Conservation (phyloP, 2,888 invertebrate species). For the Parthenolecanium corni region DNA sequence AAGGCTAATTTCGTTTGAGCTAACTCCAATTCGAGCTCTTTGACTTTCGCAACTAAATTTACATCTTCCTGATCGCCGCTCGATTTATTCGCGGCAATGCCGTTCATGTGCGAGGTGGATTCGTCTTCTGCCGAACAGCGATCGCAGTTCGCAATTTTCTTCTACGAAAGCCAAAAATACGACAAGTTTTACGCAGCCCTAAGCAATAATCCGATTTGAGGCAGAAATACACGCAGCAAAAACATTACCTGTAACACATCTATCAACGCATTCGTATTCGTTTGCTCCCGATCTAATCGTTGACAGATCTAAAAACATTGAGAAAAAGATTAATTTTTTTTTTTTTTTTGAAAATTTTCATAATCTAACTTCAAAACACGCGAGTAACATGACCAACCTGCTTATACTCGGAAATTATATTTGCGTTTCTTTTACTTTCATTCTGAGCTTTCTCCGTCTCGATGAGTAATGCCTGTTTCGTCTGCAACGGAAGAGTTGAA, state of each 20-base stretch:
- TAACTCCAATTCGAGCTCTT: slow-evolving; percentile 86
- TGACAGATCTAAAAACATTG: slow-evolving; percentile 65
- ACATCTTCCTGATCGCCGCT: slow-evolving; percentile 29
- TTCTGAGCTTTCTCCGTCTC: slow-evolving; percentile 62
- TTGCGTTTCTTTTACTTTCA: slow-evolving; percentile 59
- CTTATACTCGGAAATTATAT: slow-evolving; percentile 84
- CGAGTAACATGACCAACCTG: slow-evolving; percentile 45
- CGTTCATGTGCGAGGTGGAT: slow-evolving; percentile 6
- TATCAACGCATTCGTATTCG: slow-evolving; percentile 50
- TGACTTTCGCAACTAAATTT: slow-evolving; percentile 48
- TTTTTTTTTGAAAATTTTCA: slow-evolving; percentile 1
- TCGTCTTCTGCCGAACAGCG: slow-evolving; percentile 38
- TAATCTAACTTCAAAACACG: too few species aligned
- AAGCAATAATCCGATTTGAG: not conserved
- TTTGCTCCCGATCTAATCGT: slow-evolving; percentile 68
- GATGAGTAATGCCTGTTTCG: slow-evolving; percentile 63
- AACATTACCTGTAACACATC: slow-evolving; percentile 51
- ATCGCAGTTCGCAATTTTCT: slow-evolving; percentile 46
- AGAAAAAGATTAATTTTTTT: slow-evolving; percentile 35
- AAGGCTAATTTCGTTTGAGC: slow-evolving; percentile 94
- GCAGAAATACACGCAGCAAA: not conserved
- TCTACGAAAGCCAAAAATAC: slow-evolving; percentile 37
- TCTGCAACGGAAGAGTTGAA: slow-evolving; percentile 40
- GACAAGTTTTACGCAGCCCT: slow-evolving; percentile 16
- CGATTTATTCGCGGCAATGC: not conserved